A percentile compares a stretch with the other conserved stretches of the same genome.
Conservation (phyloP, 2,797 vertebrate genomes). For the Chromobotia macracanthus region DNA sequence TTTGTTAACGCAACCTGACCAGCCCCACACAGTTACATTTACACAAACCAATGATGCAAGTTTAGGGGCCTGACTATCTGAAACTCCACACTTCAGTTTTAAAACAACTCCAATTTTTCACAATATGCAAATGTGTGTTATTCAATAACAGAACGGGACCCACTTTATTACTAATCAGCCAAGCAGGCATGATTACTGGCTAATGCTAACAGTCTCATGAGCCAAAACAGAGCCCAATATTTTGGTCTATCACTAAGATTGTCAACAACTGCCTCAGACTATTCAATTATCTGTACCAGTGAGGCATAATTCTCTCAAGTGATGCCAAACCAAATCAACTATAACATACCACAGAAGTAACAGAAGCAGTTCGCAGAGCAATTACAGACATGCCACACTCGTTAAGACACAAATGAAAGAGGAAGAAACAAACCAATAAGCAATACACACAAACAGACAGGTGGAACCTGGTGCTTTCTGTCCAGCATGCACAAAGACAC, state of each 20-base stretch:
- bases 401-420: background rate
- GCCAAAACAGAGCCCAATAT: too few species aligned
- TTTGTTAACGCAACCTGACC: too few species aligned
- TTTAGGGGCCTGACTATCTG: background rate
- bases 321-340: background rate
- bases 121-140: background rate
- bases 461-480: conserved; percentile 60
- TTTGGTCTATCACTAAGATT: too few species aligned
- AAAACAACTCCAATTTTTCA: background rate
- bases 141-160: background rate
- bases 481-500: conserved; percentile 71
- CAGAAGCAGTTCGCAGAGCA: background rate
- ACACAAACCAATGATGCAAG: background rate
- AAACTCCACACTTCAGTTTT: background rate
- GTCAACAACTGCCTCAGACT: background rate
- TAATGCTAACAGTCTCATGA: too few species aligned
- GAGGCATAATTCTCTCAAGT: background rate
- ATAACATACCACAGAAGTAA: background rate
- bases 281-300: background rate
- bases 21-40: background rate
- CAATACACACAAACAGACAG: conserved; percentile 54
- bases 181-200: too few species aligned
- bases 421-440: conserved; percentile 42
- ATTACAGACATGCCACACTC: conserved; percentile 46
- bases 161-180: background rate